Conservation (phyloP, 2,113 vertebrate genomes). For the Mormoops blainvillei region DNA sequence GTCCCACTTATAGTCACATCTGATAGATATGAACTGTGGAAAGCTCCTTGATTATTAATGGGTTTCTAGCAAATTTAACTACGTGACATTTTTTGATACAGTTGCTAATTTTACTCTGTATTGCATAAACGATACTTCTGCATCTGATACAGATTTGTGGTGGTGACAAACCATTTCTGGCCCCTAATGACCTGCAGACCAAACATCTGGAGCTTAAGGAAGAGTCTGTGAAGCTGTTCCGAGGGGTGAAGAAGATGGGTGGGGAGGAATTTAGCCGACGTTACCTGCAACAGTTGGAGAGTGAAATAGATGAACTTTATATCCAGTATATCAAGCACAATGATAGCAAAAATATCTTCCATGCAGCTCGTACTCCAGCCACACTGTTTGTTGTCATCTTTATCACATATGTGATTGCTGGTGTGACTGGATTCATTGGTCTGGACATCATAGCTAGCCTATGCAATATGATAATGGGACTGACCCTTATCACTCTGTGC, state of each 20-base stretch:
- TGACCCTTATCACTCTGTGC: slow-evolving; percentile 97
- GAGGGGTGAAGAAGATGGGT: slow-evolving; percentile 98
- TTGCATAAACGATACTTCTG: neutral
- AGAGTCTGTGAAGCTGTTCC: slow-evolving; percentile 92
- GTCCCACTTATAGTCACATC: neutral
- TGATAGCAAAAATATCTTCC: slow-evolving; percentile 99
- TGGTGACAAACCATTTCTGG: slow-evolving; percentile 95
- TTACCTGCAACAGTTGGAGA: slow-evolving; percentile 96
- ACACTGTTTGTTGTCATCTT: slow-evolving; percentile 99
- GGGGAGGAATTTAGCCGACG: slow-evolving; percentile 98
- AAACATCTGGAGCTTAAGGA: slow-evolving; percentile 88
- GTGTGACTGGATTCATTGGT: slow-evolving; percentile 95
- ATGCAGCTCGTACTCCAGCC: slow-evolving; percentile 96
- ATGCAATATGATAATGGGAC: slow-evolving; percentile 98
- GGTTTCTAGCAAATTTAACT: slow-evolving; percentile 5
- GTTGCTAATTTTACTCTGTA: neutral
- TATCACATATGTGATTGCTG: slow-evolving; percentile 95
- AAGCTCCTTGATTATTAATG: neutral
- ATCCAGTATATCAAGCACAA: slow-evolving; percentile 99
- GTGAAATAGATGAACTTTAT: slow-evolving; percentile 95
- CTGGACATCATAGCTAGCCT: slow-evolving; percentile 98
- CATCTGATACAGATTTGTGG: slow-evolving; percentile 88
- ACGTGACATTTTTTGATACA: neutral
- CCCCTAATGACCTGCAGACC: slow-evolving; percentile 92
- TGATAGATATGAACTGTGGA: neutral